These are phyloP conservation scores for Drosophila mulleri DNA, from an alignment of 2,888 invertebrate species.

Conservation along the genomic window DNA sequence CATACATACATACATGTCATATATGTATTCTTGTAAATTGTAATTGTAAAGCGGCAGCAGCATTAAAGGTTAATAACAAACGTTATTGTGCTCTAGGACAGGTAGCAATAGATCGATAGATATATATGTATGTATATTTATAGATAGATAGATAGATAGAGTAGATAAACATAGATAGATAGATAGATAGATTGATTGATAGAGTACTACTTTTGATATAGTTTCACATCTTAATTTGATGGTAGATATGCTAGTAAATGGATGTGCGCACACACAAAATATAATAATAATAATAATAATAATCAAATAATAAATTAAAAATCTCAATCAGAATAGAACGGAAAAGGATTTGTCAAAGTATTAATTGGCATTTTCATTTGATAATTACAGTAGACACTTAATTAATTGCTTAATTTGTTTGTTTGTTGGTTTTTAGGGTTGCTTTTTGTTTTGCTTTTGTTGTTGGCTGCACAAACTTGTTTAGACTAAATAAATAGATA, in stretches of 20 bases:
- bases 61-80: slow-evolving; percentile 74
- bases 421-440: slow-evolving; percentile 38
- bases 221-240: slow-evolving; percentile 33
- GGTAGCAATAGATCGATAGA: slow-evolving; percentile 53
- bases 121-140: slow-evolving; percentile 30
- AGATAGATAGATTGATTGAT: slow-evolving; percentile 9
- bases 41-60: slow-evolving; percentile 60
- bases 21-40: slow-evolving; percentile 34
- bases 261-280: slow-evolving; percentile 61
- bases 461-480: slow-evolving; percentile 59
- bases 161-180: slow-evolving; percentile 32
- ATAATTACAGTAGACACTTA: slow-evolving; percentile 73
- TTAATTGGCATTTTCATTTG: slow-evolving; percentile 70
- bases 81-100: slow-evolving; percentile 63
- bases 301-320: slow-evolving; percentile 27
- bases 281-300: slow-evolving; percentile 22
- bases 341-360: slow-evolving; percentile 48
- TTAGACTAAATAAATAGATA: slow-evolving; percentile 60
- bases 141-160: slow-evolving; percentile 26
- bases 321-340: slow-evolving; percentile 40
- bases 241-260: slow-evolving; percentile 36
- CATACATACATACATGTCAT: slow-evolving; percentile 9
- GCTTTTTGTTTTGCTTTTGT: slow-evolving; percentile 19
- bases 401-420: slow-evolving; percentile 56
- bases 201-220: slow-evolving; percentile 37